These are phyloP conservation scores for Rhynchonycteris naso DNA, from an alignment of 2,797 vertebrate genomes.

Conservation along the genomic window DNA sequence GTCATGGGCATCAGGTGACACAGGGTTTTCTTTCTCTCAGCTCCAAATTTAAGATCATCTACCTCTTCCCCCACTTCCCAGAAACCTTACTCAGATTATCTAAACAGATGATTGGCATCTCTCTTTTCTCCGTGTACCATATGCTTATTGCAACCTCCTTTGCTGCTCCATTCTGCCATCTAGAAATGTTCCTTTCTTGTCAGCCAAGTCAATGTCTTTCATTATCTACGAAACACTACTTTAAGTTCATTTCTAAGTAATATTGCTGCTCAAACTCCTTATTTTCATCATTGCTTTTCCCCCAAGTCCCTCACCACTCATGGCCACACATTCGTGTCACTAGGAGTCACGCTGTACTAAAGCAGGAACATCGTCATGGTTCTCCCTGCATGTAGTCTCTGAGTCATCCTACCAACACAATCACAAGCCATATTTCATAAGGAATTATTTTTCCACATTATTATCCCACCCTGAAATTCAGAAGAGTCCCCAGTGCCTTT, in stretches of 20 bases:
- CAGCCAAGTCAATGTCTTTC: background rate
- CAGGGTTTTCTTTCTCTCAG: background rate
- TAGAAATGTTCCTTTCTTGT: background rate
- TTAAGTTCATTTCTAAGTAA: background rate
- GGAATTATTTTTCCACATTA: background rate
- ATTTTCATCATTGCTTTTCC: background rate
- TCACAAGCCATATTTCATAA: background rate
- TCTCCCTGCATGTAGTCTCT: constrained; percentile 1
- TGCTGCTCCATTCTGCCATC: background rate
- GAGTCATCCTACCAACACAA: background rate
- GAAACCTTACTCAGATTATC: background rate
- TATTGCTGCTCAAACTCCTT: background rate
- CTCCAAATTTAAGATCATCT: background rate
- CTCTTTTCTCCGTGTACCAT: background rate
- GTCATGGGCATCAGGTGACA: background rate
- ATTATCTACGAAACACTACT: background rate
- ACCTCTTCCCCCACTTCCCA: background rate
- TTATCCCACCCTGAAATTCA: constrained; percentile 33
- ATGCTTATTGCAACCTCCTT: constrained; percentile 2
- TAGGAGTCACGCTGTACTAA: background rate
- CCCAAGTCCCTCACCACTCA: background rate
- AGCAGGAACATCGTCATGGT: background rate
- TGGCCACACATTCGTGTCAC: background rate
- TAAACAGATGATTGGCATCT: background rate
- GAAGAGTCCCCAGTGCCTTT: background rate